Percentiles rank a stretch among this genome's conserved stretches.
phyloP scores from a whole-genome alignment of 2,797 vertebrate species.

The Acridotheres tristis region DNA sequence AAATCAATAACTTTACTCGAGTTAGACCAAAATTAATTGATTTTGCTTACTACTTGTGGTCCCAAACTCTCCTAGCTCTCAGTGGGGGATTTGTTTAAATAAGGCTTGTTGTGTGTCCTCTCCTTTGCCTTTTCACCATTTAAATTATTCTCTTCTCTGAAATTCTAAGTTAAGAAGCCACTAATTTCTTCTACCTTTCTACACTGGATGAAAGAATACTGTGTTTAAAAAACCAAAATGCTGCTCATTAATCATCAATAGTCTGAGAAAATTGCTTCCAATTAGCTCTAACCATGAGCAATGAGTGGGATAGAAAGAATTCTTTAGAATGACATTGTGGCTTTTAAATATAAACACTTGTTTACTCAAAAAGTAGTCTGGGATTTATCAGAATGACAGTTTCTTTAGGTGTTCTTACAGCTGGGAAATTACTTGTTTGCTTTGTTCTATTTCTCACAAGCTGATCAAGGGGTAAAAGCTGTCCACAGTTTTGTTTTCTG shows the following conservation, averaged over 20 bases:
- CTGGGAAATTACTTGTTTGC: not conserved
- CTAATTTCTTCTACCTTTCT: slow-evolving; percentile 11
- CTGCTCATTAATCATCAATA: not conserved
- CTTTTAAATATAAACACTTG: slow-evolving; percentile 29
- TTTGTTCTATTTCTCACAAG: not conserved
- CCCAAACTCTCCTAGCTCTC: not conserved
- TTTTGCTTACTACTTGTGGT: not conserved
- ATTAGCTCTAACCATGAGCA: not conserved
- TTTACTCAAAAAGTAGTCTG: not conserved
- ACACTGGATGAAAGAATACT: not conserved
- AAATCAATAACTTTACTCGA: slow-evolving; percentile 19
- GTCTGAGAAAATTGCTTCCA: not conserved
- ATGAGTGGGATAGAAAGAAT: not conserved
- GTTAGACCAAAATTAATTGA: slow-evolving; percentile 7
- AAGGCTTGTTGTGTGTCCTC: not conserved
- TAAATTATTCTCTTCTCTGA: slow-evolving; percentile 13
- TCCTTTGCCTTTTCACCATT: slow-evolving; percentile 4
- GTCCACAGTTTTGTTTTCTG: not conserved
- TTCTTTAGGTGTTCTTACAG: not conserved
- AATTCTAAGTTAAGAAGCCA: slow-evolving; percentile 11
- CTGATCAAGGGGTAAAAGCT: not conserved
- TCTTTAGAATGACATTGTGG: slow-evolving; percentile 1
- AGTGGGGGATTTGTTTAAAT: not conserved
- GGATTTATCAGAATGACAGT: not conserved
- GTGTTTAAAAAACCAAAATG: not conserved